phyloP scores from a whole-genome alignment of 92 coral and sea anemone genomes.

The Phenganax marumi region DNA sequence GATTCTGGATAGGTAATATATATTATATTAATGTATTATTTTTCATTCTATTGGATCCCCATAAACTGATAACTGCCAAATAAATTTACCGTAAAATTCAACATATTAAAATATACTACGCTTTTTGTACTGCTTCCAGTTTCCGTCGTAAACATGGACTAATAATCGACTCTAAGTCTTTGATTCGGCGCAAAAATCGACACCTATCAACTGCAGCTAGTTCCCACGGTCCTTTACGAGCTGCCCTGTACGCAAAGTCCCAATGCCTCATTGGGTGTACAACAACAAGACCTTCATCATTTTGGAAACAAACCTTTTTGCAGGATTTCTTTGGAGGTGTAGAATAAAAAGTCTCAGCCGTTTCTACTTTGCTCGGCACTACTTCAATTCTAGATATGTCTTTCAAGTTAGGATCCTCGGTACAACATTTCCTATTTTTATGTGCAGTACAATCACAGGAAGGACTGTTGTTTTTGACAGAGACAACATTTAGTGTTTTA shows the following conservation, averaged over 20 bases:
- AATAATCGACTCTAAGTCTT: slow-evolving; percentile 62
- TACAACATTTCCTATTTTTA: neutral
- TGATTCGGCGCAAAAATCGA: slow-evolving; percentile 74
- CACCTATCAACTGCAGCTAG: slow-evolving; percentile 71
- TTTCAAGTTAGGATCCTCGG: neutral
- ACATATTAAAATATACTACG: neutral
- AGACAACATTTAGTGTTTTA: neutral
- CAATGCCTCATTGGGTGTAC: slow-evolving; percentile 70
- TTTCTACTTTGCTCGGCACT: neutral
- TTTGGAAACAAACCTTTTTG: slow-evolving; percentile 69
- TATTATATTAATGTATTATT: no score
- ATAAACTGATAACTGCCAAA: no score
- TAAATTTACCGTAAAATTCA: no score
- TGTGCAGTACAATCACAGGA: neutral
- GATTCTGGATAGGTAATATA: no score
- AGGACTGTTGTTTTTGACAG: neutral
- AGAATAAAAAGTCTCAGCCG: neutral
- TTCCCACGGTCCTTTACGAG: slow-evolving; percentile 89
- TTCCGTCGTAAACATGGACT: slow-evolving; percentile 55
- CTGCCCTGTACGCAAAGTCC: slow-evolving; percentile 82
- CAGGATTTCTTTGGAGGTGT: neutral
- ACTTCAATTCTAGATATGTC: neutral
- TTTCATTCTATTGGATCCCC: no score
- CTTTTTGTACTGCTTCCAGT: neutral
- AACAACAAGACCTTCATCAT: slow-evolving; percentile 59